Evolutionary conservation across 2,797 vertebrate species (phyloP).

Genomic region (Scolopax rusticola): DNA sequence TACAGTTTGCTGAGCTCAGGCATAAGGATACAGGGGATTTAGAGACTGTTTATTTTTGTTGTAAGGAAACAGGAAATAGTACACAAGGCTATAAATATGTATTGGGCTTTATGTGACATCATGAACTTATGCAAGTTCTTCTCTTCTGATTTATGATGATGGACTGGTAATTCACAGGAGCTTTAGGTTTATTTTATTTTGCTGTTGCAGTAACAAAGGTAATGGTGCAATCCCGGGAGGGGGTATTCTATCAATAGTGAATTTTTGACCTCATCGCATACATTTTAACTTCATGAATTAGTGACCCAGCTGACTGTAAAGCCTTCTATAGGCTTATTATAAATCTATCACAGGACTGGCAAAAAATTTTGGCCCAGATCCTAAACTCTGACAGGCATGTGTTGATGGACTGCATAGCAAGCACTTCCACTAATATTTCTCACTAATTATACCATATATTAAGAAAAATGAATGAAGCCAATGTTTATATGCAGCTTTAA

Average conservation of each 20-base stretch:
- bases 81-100: conserved; percentile 57
- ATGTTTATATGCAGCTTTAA: conserved; percentile 63
- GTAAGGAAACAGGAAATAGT: conserved; percentile 38
- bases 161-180: conserved; percentile 46
- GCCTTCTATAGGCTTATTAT: conserved; percentile 62
- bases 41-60: conserved; percentile 53
- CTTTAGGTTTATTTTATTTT: conserved; percentile 32
- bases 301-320: conserved; percentile 56
- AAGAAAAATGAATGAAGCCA: conserved; percentile 68
- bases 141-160: conserved; percentile 57
- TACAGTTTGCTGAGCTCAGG: conserved; percentile 24
- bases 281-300: conserved; percentile 47
- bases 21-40: conserved; percentile 42
- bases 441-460: conserved; percentile 69
- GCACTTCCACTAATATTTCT: conserved; percentile 70
- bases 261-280: conserved; percentile 60
- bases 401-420: conserved; percentile 67
- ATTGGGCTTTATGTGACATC: conserved; percentile 24
- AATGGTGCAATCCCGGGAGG: conserved; percentile 26
- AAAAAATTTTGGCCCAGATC: conserved; percentile 68
- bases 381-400: conserved; percentile 69
- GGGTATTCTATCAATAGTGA: conserved; percentile 48
- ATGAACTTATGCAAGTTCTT: conserved; percentile 9
- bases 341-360: conserved; percentile 70
- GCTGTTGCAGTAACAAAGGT: conserved; percentile 42